Base-by-base conservation (phyloP, 2,888 invertebrate genomes). In the Phlogophora meticulosa region DNA sequence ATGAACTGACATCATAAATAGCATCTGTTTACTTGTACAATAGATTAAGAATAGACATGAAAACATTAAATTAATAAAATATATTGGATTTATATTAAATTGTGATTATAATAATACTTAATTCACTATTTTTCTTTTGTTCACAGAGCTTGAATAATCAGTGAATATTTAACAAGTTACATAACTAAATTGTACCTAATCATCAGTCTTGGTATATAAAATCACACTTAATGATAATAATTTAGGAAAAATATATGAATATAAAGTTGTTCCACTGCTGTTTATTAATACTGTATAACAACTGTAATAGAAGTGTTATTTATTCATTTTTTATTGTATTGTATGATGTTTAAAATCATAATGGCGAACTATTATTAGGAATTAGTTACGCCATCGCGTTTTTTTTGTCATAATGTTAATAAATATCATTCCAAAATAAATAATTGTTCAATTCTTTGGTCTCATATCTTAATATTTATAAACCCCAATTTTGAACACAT, bases 381-480 rank as follows among this genome's bases (percentile, higher is more conserved):
- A 77, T 78, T 87, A 85, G 84, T 80, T 84, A 78, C 81, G 78
- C 74, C 82, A 75, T 68, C 72, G 82, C 81, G 85, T 88, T 67
- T 72, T 53, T 76, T 82, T 83, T 80, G 63, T 78, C 77, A 74
- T 80, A 82, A 86, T 86, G 85, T 85, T 83, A 90, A 85, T 89
- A 91, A 89, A 89, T 82, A 90, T 91, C 93, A 94, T 94, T 94
- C 93, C 93, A 92, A 91, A 90, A 90, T 84, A 77, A 84, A 80
- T 77, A 65, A 63, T 72, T 82, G 80, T 84, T 85, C 71, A 70
- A 82, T 84, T 87, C 82, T 83, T 86, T 82, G 77, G 73, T 75
- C 56, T 56, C 22, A 24, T 7, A 45, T 45, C 42, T 32, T 15
- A 38, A 46, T 15, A 20, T 53, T 32, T 43, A 0, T 10, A 22